Evolutionary conservation across 2,113 vertebrate genomes (phyloP).

Genomic region (Scomber colias): DNA sequence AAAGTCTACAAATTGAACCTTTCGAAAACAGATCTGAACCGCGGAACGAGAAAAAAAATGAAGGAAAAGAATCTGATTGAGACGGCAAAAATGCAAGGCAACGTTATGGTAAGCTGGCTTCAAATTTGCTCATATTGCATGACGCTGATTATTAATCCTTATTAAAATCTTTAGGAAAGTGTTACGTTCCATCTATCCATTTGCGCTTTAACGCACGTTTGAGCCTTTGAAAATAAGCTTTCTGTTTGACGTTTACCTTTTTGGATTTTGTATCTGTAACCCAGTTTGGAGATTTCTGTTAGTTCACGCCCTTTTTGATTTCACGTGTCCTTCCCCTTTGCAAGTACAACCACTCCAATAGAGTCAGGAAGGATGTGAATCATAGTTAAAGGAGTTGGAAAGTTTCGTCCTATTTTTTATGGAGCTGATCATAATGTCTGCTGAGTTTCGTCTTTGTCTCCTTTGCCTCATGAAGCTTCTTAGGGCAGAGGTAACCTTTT

Average conservation of each 20-base stretch:
- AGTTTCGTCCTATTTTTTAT: constrained; percentile 59
- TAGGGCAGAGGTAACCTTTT: constrained; percentile 73
- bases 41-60: constrained; percentile 80
- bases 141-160: not conserved
- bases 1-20: constrained; percentile 78
- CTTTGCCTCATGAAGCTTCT: constrained; percentile 41
- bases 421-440: constrained; percentile 28
- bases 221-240: not conserved
- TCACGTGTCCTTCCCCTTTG: constrained; percentile 8
- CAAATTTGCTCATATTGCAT: not conserved
- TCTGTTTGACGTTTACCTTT: not conserved
- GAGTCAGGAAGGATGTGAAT: not conserved
- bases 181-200: not conserved
- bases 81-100: constrained; percentile 97
- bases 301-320: constrained; percentile 42
- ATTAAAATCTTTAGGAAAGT: not conserved
- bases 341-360: not conserved
- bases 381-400: constrained; percentile 56
- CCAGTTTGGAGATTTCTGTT: not conserved
- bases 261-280: not conserved
- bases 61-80: constrained; percentile 97
- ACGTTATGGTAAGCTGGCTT: constrained; percentile 92
- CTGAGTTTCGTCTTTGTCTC: constrained; percentile 42
- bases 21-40: constrained; percentile 14
- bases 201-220: constrained; percentile 40